phyloP scores from a whole-genome alignment of 1,140 invertebrate species.

The Drosophila kohkoa region DNA sequence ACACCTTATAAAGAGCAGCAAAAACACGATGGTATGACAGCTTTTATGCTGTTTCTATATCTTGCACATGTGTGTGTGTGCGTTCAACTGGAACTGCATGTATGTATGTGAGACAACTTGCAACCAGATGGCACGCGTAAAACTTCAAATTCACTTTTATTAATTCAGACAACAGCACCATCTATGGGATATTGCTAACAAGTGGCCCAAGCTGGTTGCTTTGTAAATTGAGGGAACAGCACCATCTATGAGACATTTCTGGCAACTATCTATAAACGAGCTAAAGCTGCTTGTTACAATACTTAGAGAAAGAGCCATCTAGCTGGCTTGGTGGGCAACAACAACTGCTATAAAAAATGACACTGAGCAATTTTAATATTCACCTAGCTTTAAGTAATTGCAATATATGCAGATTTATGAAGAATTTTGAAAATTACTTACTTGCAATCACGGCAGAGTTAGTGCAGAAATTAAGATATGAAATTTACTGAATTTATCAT shows the following conservation, averaged over 20 bases:
- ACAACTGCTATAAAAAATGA: too few relatives aligned
- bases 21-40: constrained; percentile 18
- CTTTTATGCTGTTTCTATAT: constrained; percentile 23
- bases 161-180: constrained; percentile 9
- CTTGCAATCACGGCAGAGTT: too few relatives aligned
- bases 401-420: too few relatives aligned
- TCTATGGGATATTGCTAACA: constrained; percentile 1
- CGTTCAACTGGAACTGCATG: constrained; percentile 51
- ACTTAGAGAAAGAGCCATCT: neutral
- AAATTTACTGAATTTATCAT: too few relatives aligned
- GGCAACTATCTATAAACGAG: too few relatives aligned
- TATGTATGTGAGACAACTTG: neutral
- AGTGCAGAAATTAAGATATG: too few relatives aligned
- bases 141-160: neutral
- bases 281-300: neutral
- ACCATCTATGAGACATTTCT: too few relatives aligned
- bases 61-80: constrained; percentile 15
- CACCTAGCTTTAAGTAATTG: too few relatives aligned
- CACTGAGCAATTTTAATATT: too few relatives aligned
- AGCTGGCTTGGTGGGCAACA: too few relatives aligned
- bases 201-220: neutral
- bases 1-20: constrained; percentile 39
- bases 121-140: constrained; percentile 20
- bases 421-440: too few relatives aligned
- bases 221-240: neutral